Conservation (phyloP, 1,140 invertebrate genomes). For the Diprion similis region DNA sequence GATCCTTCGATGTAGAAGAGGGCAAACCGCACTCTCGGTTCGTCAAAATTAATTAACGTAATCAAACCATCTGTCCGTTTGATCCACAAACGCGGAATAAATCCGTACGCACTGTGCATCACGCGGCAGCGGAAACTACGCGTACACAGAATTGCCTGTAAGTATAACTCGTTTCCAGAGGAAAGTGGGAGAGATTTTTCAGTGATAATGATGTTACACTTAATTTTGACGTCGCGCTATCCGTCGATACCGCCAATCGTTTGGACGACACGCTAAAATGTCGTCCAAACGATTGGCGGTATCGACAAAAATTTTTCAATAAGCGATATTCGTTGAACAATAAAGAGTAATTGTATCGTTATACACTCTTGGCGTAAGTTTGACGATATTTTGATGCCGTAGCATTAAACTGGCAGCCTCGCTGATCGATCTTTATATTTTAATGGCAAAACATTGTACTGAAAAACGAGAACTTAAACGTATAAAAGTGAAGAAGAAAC, state of each 20-base stretch:
- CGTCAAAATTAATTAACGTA: slow-evolving; percentile 6
- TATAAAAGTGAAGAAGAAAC: neutral
- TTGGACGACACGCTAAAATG: no score
- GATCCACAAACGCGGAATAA: neutral
- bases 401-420: neutral
- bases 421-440: neutral
- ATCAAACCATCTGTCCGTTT: neutral
- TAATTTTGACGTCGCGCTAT: neutral
- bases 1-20: neutral
- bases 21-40: neutral
- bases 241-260: neutral
- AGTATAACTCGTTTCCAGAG: no score
- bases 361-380: neutral
- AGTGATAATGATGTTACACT: neutral
- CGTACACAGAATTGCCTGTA: no score
- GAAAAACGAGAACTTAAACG: neutral
- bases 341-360: neutral
- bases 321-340: no score
- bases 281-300: no score
- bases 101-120: neutral
- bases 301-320: no score
- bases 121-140: neutral
- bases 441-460: neutral
- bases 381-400: neutral
- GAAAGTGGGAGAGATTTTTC: neutral